These are phyloP conservation scores for mouse (Mus musculus) DNA, from an alignment of 2,113 vertebrate genomes.

Conservation along the genomic window DNA sequence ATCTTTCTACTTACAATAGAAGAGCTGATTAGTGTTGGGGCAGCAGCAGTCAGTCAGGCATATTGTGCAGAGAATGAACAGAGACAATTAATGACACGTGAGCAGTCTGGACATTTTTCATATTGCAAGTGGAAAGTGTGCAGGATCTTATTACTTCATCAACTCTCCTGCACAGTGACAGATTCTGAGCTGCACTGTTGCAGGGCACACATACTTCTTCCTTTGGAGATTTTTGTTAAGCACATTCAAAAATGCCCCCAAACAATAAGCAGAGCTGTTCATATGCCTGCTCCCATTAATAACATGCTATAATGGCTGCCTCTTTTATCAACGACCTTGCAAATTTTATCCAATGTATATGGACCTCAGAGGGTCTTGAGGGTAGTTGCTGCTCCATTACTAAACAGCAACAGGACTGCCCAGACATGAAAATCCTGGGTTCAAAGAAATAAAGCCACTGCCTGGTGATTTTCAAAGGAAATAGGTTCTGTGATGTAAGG, in stretches of 20 bases:
- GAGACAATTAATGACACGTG: constrained; percentile 65
- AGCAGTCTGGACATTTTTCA: constrained; percentile 69
- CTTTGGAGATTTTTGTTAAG: constrained; percentile 68
- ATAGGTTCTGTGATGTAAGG: background rate
- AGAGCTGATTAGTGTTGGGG: background rate
- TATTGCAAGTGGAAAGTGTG: constrained; percentile 57
- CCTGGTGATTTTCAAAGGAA: constrained; percentile 74
- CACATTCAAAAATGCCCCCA: constrained; percentile 23
- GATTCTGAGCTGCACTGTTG: constrained; percentile 44
- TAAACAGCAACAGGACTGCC: constrained; percentile 61
- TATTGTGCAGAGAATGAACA: constrained; percentile 51
- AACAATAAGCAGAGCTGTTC: constrained; percentile 36
- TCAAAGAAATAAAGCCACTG: constrained; percentile 71
- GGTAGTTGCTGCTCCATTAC: constrained; percentile 49
- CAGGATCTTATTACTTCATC: constrained; percentile 72
- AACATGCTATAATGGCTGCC: constrained; percentile 39
- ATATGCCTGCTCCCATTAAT: constrained; percentile 60
- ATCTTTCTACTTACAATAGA: constrained; percentile 40
- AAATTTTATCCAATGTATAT: constrained; percentile 65
- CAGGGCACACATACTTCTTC: constrained; percentile 16
- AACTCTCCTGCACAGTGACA: constrained; percentile 64
- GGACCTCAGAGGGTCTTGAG: constrained; percentile 54
- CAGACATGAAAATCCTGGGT: constrained; percentile 80
- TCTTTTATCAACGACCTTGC: constrained; percentile 78
- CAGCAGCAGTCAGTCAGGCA: constrained; percentile 43